Conservation (phyloP, 1,140 invertebrate species). For the Sitobion miscanthi region DNA sequence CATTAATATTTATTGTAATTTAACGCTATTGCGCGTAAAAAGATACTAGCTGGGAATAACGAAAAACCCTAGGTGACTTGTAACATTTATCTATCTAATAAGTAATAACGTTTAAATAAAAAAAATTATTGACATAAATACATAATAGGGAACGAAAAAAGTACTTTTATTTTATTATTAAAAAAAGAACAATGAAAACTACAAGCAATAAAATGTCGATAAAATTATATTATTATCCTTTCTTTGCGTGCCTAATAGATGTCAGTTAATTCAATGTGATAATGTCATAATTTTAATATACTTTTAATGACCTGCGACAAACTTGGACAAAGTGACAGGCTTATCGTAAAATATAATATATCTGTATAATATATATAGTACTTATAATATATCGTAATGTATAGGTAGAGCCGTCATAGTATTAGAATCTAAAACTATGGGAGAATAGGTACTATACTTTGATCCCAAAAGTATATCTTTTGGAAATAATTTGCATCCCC, state of each 20-base stretch:
- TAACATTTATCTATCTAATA: background rate
- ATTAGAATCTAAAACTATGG: background rate
- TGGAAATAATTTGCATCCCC: background rate
- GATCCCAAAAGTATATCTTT: background rate
- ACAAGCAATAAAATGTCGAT: slow-evolving; percentile 1
- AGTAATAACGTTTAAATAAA: background rate
- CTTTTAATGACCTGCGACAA: background rate
- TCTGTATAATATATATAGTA: background rate
- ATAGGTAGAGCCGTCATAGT: background rate
- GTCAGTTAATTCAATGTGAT: background rate
- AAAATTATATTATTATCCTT: slow-evolving; percentile 25
- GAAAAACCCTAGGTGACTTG: background rate
- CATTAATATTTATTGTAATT: background rate
- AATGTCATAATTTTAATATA: slow-evolving; percentile 29
- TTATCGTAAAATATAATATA: background rate
- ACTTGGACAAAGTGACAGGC: background rate
- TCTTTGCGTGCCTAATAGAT: background rate
- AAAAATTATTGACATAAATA: background rate
- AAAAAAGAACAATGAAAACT: background rate
- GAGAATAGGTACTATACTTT: background rate
- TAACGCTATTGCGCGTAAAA: background rate
- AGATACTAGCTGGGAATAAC: background rate
- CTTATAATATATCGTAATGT: background rate
- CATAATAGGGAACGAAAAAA: background rate
- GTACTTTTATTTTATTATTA: background rate